Base-by-base conservation (phyloP, 2,797 vertebrate species). In the Neostethus bicornis region DNA sequence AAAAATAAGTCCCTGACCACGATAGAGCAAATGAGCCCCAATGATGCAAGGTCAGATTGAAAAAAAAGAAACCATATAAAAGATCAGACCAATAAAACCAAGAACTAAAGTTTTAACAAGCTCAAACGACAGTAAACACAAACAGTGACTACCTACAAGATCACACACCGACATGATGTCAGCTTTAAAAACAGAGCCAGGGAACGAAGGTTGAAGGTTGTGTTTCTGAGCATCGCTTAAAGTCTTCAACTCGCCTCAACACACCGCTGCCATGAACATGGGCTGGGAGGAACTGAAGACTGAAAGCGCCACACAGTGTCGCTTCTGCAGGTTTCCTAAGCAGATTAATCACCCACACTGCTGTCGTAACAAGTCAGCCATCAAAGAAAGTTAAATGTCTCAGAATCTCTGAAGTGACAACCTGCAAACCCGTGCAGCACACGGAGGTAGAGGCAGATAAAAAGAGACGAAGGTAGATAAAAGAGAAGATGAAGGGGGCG, bases 201-300 rank as follows among this genome's bases (percentile, higher is more conserved):
- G 43, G 41, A 16, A 19, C n/a, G 10, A 13, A 25, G 39, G 10
- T 24, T 48, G 9, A n/a, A 11, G 49, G 59, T 65, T 62, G 76
- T 85, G 90, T 87, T 83, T 91, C 92, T 90, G 89, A 58, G 84
- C 90, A 91, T 92, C 92, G 85, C 86, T 93, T 93, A 76, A 90
- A 93, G 92, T 92, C 91, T 93, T 93, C 92, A 93, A 89, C 91
- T 92, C 90, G 91, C 91, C 92, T 93, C 92, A 93, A 93, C 92
- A 91, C 92, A 91, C 80, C 83, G 79, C 82, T 85, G 83, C 83
- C 84, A 85, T 83, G 77, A 75, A 81, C 77, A 92, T 81, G 90
- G 91, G 91, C 91, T 93, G 92, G 92, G 92, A 93, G 92, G 92
- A 93, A 93, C 89, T 93, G 91, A 93, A 93, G 92, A 93, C 92